Evolutionary conservation across 1,140 invertebrate species (phyloP), one percentile per base, ranked within the genome.

Genomic region (Phocides pigmalion): DNA sequence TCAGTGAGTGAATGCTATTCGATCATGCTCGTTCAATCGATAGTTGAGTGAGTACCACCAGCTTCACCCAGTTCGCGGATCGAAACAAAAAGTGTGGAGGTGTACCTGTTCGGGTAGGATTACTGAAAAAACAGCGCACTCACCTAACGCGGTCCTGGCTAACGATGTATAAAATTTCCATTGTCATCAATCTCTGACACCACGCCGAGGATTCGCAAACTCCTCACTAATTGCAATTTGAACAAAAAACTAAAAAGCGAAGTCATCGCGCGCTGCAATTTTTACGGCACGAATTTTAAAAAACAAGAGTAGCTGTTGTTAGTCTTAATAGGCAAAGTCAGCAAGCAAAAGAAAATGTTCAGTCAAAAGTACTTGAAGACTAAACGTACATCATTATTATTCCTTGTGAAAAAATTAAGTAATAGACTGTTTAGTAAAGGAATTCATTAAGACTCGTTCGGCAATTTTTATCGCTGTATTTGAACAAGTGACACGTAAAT

Each of bases 141-240:
- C 82, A 87, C 82, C 81, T 86, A 89, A 88, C 84, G 74, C 81
- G 79, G 74, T 84, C 72, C 76, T 80, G 85, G 76, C 87, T 89
- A 89, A 90, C 87, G 87, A 90, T 86, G 87, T 90, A 90, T 90
- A 90, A 90, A 90, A 90, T 90, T 89, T 90, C 84, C 87, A 90
- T 90, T 90, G 87, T 90, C 87, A 90, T 90, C 87, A 90, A 90
- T 90, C 87, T 90, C 87, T 88, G 87, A 90, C 87, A 87, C 80
- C 81, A 79, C 80, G 83, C 74, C 72, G 84, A 87, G 87, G 84
- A 89, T 85, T 87, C 87, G 78, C 82, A 84, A 88, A 88, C 87
- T 90, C 87, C 79, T 88, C 84, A 86, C 87, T 90, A 90, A 90
- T 90, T 90, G 87, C 87, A 87, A 90, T 88, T 88, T 86, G 83